These are phyloP conservation scores for Amorpha juglandis DNA, from an alignment of 2,888 invertebrate species.

Conservation along the genomic window DNA sequence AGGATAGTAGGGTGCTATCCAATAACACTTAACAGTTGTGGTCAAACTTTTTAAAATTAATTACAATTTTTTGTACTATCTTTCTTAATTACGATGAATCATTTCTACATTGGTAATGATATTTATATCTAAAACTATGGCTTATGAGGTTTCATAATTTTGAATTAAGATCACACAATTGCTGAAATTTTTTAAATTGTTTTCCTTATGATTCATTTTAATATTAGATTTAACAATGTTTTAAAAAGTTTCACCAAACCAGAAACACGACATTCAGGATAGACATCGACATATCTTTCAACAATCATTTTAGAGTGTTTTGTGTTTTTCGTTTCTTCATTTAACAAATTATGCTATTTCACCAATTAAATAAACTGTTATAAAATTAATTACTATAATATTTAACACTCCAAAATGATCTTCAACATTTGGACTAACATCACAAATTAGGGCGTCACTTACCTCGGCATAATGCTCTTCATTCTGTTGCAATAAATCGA, in stretches of 20 bases:
- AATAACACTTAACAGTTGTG: slow-evolving; percentile 62
- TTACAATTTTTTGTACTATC: not conserved
- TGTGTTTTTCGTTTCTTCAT: too few relatives aligned
- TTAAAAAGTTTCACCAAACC: slow-evolving; percentile 61
- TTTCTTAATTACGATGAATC: not conserved
- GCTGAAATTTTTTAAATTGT: not conserved
- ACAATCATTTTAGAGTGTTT: slow-evolving; percentile 2
- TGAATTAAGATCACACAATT: too few relatives aligned
- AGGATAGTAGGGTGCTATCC: slow-evolving; percentile 79
- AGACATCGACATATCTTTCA: slow-evolving; percentile 26
- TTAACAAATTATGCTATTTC: not conserved
- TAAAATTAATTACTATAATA: not conserved
- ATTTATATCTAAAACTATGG: too few relatives aligned
- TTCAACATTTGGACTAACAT: slow-evolving; percentile 25
- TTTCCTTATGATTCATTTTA: not conserved
- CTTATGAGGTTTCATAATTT: too few relatives aligned
- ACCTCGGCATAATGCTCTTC: slow-evolving; percentile 99
- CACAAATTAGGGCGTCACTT: slow-evolving; percentile 47
- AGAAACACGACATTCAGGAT: slow-evolving; percentile 51
- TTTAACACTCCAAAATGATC: slow-evolving; percentile 46
- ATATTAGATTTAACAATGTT: not conserved
- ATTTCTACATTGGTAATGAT: not conserved
- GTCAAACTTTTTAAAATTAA: slow-evolving; percentile 54
- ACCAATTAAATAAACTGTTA: not conserved
- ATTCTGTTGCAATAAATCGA: slow-evolving; percentile 99